phyloP scores from a whole-genome alignment of 2,113 vertebrate species.

The Potamarius usumacintae region DNA sequence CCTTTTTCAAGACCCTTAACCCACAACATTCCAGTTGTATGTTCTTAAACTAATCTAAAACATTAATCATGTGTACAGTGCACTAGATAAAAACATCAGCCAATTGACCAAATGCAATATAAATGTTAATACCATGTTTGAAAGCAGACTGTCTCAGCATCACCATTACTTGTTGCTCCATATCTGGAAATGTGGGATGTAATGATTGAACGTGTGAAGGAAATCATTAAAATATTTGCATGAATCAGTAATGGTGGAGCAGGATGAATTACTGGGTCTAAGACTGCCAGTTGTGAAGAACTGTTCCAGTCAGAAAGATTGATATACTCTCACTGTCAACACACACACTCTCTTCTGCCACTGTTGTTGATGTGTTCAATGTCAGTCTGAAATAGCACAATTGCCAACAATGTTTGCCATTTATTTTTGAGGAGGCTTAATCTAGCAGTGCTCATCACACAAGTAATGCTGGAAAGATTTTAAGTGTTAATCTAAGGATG shows the following conservation, averaged over 20 bases:
- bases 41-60: not conserved
- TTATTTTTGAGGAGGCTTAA: conserved; percentile 2
- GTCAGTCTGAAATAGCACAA: conserved; percentile 51
- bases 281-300: conserved; percentile 31
- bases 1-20: not conserved
- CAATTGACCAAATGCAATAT: not conserved
- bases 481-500: conserved; percentile 7
- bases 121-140: not conserved
- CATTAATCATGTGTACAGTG: no score
- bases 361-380: conserved; percentile 46
- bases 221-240: conserved; percentile 48
- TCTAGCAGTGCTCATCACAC: conserved; percentile 9
- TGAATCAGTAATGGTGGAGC: conserved; percentile 46
- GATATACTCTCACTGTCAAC: not conserved
- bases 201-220: conserved; percentile 51
- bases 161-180: conserved; percentile 26
- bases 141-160: conserved; percentile 17
- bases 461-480: not conserved
- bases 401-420: conserved; percentile 37
- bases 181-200: conserved; percentile 43
- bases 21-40: not conserved
- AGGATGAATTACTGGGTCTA: conserved; percentile 34
- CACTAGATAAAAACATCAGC: not conserved
- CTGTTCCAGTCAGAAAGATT: conserved; percentile 35
- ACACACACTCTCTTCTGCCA: not conserved